Conservation (phyloP, 2,888 invertebrate genomes). For the Sipha maydis region DNA sequence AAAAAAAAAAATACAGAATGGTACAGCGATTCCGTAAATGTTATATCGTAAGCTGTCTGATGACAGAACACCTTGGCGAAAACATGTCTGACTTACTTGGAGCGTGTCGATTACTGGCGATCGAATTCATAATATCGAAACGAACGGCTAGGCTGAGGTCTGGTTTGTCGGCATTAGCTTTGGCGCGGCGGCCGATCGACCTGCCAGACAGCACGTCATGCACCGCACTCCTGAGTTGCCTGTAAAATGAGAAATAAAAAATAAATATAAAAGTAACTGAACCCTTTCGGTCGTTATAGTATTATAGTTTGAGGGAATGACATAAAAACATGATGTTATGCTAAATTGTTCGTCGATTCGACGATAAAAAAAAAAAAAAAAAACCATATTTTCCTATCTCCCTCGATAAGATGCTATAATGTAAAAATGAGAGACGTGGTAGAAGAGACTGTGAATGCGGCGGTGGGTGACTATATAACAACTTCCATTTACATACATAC, state of each 20-base stretch:
- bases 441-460: too few relatives aligned
- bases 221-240: slow-evolving; percentile 51
- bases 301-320: not conserved
- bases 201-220: slow-evolving; percentile 50
- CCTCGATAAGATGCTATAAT: not conserved
- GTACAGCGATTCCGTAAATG: too few relatives aligned
- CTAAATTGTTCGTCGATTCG: not conserved
- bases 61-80: not conserved
- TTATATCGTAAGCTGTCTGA: not conserved
- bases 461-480: too few relatives aligned
- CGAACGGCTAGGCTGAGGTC: slow-evolving; percentile 47
- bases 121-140: slow-evolving; percentile 55
- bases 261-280: not conserved
- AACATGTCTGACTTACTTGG: slow-evolving; percentile 34
- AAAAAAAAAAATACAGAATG: too few relatives aligned
- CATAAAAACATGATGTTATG: not conserved
- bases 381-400: too few relatives aligned
- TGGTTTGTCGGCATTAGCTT: slow-evolving; percentile 48
- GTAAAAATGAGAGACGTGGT: not conserved
- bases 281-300: not conserved
- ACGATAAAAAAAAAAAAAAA: not conserved
- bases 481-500: not conserved
- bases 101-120: slow-evolving; percentile 31
- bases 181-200: slow-evolving; percentile 45
- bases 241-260: not conserved